Percentiles rank a stretch among this genome's conserved stretches.
Evolutionary conservation across 2,797 vertebrate genomes (phyloP).

Genomic region (Cetoscarus ocellatus): DNA sequence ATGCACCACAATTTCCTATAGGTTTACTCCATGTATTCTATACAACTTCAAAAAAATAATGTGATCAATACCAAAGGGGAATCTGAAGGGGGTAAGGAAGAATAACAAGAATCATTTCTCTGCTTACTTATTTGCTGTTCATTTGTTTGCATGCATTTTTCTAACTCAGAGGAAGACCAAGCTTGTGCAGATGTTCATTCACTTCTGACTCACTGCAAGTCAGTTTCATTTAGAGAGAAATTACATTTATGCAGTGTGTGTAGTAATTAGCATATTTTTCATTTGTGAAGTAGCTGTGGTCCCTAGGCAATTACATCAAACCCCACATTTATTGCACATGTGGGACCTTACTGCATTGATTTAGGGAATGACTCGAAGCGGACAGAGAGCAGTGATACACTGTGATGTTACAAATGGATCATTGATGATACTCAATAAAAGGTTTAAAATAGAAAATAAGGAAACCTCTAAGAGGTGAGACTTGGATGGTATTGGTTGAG

Average conservation of each 20-base stretch:
- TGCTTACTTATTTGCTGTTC: slow-evolving; percentile 6
- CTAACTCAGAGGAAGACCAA: neutral
- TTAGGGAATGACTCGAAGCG: slow-evolving; percentile 19
- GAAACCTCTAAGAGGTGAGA: slow-evolving; percentile 4
- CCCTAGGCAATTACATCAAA: slow-evolving; percentile 51
- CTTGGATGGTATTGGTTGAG: neutral
- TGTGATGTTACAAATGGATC: slow-evolving; percentile 32
- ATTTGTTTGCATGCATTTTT: neutral
- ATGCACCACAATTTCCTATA: neutral
- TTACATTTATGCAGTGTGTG: slow-evolving; percentile 32
- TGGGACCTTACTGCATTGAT: slow-evolving; percentile 36
- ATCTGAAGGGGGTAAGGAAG: neutral
- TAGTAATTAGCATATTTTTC: slow-evolving; percentile 66
- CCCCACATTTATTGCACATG: slow-evolving; percentile 49
- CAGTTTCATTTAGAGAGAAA: slow-evolving; percentile 47
- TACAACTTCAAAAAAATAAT: too few species aligned
- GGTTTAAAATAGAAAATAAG: slow-evolving; percentile 11
- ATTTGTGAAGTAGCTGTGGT: slow-evolving; percentile 57
- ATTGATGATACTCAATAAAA: slow-evolving; percentile 17
- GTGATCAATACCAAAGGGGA: slow-evolving; percentile 10
- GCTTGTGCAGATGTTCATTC: neutral
- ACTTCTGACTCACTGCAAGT: slow-evolving; percentile 1
- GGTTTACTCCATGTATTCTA: neutral
- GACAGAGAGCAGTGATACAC: slow-evolving; percentile 25
- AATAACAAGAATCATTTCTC: slow-evolving; percentile 3